Conservation (phyloP, 2,797 vertebrate species). For the Pelobates cultripes region DNA sequence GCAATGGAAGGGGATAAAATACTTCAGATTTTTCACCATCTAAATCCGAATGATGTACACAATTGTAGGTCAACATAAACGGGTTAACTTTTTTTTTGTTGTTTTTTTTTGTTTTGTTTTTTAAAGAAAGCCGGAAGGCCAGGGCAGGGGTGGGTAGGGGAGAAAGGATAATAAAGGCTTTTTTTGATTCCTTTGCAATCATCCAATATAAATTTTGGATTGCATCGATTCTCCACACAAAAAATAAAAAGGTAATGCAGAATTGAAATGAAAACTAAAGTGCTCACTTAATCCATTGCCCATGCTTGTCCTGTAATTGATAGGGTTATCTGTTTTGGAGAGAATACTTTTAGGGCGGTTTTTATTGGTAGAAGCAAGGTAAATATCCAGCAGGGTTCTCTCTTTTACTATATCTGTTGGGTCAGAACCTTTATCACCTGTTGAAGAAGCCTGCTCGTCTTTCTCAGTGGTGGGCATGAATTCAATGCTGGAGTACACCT, state of each 20-base stretch:
- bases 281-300: slow-evolving; percentile 42
- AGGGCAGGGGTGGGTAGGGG: too few species aligned
- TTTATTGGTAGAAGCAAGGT: neutral
- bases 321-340: slow-evolving; percentile 10
- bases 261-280: neutral
- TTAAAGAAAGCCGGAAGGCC: too few species aligned
- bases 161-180: too few species aligned
- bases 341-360: neutral
- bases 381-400: neutral
- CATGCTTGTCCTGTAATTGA: slow-evolving; percentile 4
- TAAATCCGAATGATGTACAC: too few species aligned
- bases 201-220: too few species aligned
- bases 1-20: too few species aligned
- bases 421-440: neutral
- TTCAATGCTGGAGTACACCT: slow-evolving; percentile 23
- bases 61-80: too few species aligned
- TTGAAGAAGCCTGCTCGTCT: neutral
- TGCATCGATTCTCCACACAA: too few species aligned
- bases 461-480: neutral
- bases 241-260: neutral
- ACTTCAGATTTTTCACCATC: too few species aligned
- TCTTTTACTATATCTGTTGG: neutral
- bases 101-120: too few species aligned
- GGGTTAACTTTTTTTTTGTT: too few species aligned
- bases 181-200: too few species aligned